Conservation (phyloP, 2,888 invertebrate genomes). For the Aphodius sticticus region DNA sequence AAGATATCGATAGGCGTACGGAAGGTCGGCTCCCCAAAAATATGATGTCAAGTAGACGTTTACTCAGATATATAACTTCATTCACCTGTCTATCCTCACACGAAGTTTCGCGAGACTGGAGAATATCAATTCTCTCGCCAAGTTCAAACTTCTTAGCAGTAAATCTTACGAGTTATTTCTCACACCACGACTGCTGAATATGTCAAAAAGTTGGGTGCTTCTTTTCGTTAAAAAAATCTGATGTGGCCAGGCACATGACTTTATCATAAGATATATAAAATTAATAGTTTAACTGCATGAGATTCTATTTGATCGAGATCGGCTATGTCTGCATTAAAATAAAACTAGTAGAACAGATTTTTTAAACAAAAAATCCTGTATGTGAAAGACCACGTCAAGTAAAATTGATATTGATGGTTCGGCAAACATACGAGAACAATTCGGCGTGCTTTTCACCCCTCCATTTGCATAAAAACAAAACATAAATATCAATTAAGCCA, state of each 20-base stretch:
- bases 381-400: neutral
- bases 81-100: neutral
- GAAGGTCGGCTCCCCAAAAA: neutral
- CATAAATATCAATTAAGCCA: neutral
- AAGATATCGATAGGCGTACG: neutral
- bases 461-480: conserved; percentile 4
- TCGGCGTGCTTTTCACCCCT: neutral
- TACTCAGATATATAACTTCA: neutral
- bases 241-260: no score
- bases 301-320: no score
- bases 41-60: neutral
- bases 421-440: neutral
- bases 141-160: neutral
- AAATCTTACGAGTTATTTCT: neutral
- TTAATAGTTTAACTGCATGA: no score
- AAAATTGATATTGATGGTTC: neutral
- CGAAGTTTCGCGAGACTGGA: neutral
- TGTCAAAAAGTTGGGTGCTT: neutral
- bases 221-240: neutral
- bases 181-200: neutral
- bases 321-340: no score
- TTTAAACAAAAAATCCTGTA: neutral
- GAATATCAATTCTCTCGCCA: neutral
- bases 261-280: no score
- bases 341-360: no score